phyloP scores from a whole-genome alignment of 1,140 invertebrate genomes.

The Tetraneura akinire region DNA sequence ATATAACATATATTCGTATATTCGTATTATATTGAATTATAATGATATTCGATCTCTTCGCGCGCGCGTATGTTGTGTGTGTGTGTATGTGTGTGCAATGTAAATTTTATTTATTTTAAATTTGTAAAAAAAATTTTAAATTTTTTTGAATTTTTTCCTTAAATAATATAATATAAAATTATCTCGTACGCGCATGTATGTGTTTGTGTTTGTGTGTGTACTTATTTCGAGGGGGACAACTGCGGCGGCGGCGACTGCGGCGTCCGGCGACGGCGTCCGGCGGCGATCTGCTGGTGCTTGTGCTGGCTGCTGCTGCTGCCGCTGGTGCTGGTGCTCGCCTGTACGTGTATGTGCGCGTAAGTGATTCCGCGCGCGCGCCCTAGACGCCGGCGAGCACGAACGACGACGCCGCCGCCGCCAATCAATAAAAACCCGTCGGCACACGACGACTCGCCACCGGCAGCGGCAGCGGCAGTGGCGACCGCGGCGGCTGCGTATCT shows the following conservation, averaged over 20 bases:
- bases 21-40: too few species aligned
- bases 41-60: too few species aligned
- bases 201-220: constrained; percentile 7
- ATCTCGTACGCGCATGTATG: too few species aligned
- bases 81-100: neutral
- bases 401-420: constrained; percentile 32
- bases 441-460: neutral
- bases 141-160: too few species aligned
- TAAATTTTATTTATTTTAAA: constrained; percentile 6
- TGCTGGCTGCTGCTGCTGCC: constrained; percentile 33
- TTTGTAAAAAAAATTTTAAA: neutral
- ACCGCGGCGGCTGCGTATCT: neutral
- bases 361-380: neutral
- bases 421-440: constrained; percentile 43
- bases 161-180: too few species aligned
- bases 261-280: constrained; percentile 48
- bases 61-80: too few species aligned
- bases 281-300: constrained; percentile 48
- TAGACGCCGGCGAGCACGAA: neutral
- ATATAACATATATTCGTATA: too few species aligned
- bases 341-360: neutral
- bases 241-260: constrained; percentile 36
- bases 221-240: neutral
- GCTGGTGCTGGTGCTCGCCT: constrained; percentile 39
- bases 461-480: neutral